Conservation (phyloP, 2,888 invertebrate genomes). For the Nemotelus nigrinus region DNA sequence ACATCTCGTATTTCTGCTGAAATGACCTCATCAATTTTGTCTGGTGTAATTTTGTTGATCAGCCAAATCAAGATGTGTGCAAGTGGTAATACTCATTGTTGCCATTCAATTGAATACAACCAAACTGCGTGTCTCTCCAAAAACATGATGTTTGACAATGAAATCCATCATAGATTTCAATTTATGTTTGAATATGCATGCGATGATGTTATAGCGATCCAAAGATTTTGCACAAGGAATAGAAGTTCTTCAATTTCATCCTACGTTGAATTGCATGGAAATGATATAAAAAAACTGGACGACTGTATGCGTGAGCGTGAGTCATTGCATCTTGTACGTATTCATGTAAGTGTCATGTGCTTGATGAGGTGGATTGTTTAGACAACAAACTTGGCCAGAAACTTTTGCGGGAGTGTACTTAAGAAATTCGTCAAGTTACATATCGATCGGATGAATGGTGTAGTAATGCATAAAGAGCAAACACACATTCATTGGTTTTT, state of each 20-base stretch:
- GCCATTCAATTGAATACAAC: constrained; percentile 53
- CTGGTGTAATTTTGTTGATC: not conserved
- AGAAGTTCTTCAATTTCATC: not conserved
- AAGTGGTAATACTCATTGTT: constrained; percentile 53
- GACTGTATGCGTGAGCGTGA: not conserved
- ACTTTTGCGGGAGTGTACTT: too few species aligned
- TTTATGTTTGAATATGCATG: constrained; percentile 13
- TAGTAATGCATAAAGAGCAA: too few species aligned
- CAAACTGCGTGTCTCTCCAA: not conserved
- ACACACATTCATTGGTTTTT: too few species aligned
- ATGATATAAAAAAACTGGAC: not conserved
- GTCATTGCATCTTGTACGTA: not conserved
- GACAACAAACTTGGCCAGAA: too few species aligned
- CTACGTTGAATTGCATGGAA: not conserved
- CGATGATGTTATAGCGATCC: not conserved
- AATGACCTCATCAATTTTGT: not conserved
- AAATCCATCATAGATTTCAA: constrained; percentile 34
- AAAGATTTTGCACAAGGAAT: not conserved
- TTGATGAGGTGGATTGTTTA: too few species aligned
- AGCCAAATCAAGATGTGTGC: not conserved
- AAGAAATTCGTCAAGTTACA: too few species aligned
- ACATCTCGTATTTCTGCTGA: not conserved
- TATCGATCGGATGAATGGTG: too few species aligned
- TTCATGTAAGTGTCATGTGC: not conserved
- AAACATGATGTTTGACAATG: constrained; percentile 37